These are phyloP conservation scores for Contarinia nasturtii DNA, from an alignment of 1,140 invertebrate genomes.

Conservation along the genomic window DNA sequence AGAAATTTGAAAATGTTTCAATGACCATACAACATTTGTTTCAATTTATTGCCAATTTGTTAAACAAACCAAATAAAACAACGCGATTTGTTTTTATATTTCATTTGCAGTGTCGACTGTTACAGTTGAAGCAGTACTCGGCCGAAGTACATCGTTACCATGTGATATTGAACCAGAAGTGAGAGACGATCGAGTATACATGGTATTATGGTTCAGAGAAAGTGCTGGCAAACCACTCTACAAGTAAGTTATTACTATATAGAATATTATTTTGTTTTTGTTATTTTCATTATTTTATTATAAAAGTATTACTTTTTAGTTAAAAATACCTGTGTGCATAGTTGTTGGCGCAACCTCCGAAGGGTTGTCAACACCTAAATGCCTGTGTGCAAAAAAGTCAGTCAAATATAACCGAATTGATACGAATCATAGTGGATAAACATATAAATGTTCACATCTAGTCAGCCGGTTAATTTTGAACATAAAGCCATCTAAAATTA, in stretches of 20 bases:
- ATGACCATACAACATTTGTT: too few species aligned
- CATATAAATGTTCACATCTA: too few species aligned
- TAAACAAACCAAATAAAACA: not conserved
- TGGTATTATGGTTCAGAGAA: conserved; percentile 80
- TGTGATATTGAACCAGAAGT: conserved; percentile 61
- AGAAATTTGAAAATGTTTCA: too few species aligned
- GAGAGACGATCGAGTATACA: conserved; percentile 64
- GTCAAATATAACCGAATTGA: too few species aligned
- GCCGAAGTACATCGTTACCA: conserved; percentile 53
- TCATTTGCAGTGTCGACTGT: conserved; percentile 41
- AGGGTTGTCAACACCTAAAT: too few species aligned
- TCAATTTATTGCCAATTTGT: not conserved
- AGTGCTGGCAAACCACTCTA: conserved; percentile 67
- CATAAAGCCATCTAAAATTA: too few species aligned
- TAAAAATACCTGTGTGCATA: too few species aligned
- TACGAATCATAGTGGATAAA: too few species aligned
- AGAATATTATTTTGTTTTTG: not conserved
- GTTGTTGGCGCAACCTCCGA: too few species aligned
- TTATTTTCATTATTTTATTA: not conserved
- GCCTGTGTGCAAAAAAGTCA: too few species aligned
- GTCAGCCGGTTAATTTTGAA: too few species aligned
- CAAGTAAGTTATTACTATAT: conserved; percentile 37
- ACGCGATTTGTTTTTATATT: conserved; percentile 1
- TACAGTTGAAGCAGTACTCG: conserved; percentile 60
- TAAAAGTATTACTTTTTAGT: too few species aligned